phyloP scores from a whole-genome alignment of 2,797 vertebrate genomes.

The Rachycentron canadum region DNA sequence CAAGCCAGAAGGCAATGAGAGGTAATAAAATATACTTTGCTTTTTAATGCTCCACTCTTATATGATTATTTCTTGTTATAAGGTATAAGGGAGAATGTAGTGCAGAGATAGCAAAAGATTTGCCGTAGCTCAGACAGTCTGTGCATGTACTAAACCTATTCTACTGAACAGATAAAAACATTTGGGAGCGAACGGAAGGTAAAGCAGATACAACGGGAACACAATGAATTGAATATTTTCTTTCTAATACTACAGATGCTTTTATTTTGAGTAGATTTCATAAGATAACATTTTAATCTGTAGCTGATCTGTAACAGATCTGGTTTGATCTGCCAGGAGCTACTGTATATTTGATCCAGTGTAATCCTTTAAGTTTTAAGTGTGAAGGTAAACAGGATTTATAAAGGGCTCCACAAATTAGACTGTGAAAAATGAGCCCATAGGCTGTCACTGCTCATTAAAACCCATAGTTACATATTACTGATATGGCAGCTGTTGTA shows the following conservation, averaged over 20 bases:
- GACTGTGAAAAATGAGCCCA: too few species aligned
- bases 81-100: background rate
- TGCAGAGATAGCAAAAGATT: background rate
- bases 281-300: too few species aligned
- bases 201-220: background rate
- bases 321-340: too few species aligned
- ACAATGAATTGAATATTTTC: background rate
- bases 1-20: background rate
- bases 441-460: too few species aligned
- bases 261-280: too few species aligned
- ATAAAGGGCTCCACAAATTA: too few species aligned
- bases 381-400: too few species aligned
- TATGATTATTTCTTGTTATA: background rate
- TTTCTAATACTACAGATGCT: background rate
- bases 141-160: background rate
- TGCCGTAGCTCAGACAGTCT: background rate
- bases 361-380: too few species aligned
- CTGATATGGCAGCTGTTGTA: too few species aligned
- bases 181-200: background rate
- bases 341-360: too few species aligned
- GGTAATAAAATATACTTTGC: constrained; percentile 26
- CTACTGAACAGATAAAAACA: background rate
- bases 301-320: too few species aligned
- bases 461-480: too few species aligned
- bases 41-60: background rate